Conservation (phyloP, 2,113 vertebrate genomes). For the Urocynchramus pylzowi region DNA sequence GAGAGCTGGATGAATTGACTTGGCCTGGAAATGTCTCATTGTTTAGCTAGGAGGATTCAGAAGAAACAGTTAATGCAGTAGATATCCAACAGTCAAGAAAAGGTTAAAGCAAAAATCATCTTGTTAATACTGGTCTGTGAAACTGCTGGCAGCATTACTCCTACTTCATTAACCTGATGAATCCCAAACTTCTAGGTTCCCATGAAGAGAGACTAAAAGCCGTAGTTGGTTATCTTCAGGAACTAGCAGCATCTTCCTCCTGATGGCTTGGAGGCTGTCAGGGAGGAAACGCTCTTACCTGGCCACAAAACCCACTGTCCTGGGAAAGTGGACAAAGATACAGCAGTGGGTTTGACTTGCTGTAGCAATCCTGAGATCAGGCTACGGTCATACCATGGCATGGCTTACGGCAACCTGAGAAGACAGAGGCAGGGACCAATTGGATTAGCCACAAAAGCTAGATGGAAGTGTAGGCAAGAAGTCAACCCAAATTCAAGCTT, state of each 20-base stretch:
- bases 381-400: not conserved
- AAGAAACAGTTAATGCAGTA: not conserved
- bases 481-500: not conserved
- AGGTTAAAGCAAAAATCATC: not conserved
- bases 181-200: not conserved
- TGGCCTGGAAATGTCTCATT: not conserved
- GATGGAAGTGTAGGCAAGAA: not conserved
- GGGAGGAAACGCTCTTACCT: not conserved
- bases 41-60: not conserved
- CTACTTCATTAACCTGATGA: not conserved
- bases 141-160: not conserved
- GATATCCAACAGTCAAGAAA: not conserved
- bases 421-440: not conserved
- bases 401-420: accelerated
- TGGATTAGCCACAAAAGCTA: not conserved
- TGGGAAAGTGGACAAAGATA: not conserved
- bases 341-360: not conserved
- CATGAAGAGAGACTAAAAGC: not conserved
- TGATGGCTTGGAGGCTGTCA: not conserved
- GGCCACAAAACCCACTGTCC: not conserved
- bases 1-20: not conserved
- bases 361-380: not conserved
- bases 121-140: not conserved
- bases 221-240: not conserved
- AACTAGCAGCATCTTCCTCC: not conserved